Conservation (phyloP, 2,888 invertebrate species). For the Clivina fossor region DNA sequence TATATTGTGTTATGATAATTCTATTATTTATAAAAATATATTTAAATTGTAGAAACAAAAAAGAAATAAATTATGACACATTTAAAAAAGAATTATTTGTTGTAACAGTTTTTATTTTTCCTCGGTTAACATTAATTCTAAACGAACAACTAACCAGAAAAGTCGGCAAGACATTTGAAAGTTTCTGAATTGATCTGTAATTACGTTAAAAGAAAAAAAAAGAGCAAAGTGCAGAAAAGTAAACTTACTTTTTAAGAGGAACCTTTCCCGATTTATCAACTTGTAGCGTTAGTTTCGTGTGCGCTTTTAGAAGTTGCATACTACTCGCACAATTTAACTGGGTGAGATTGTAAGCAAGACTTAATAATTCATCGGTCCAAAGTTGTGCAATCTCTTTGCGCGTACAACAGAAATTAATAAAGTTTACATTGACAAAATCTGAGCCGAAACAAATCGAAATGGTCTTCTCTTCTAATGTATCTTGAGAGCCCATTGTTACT, state of each 20-base stretch:
- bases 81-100: too few species aligned
- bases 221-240: too few species aligned
- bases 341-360: constrained; percentile 85
- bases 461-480: constrained; percentile 91
- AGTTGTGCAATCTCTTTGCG: constrained; percentile 89
- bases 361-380: constrained; percentile 89
- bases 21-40: too few species aligned
- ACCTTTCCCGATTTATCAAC: constrained; percentile 87
- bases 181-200: too few species aligned
- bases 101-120: too few species aligned
- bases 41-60: too few species aligned
- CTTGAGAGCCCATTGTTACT: constrained; percentile 83
- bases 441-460: constrained; percentile 88
- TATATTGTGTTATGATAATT: too few species aligned
- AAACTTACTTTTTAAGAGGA: constrained; percentile 88
- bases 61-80: too few species aligned
- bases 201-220: too few species aligned
- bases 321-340: constrained; percentile 87
- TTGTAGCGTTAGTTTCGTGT: constrained; percentile 80
- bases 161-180: too few species aligned
- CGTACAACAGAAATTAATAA: constrained; percentile 92
- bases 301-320: constrained; percentile 86
- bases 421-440: constrained; percentile 91
- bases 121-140: too few species aligned
- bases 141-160: too few species aligned